A percentile compares a stretch with the other conserved stretches of the same genome.
These are phyloP conservation scores for Drosophila neoperkinsi DNA, from an alignment of 2,888 invertebrate species.

Conservation along the genomic window DNA sequence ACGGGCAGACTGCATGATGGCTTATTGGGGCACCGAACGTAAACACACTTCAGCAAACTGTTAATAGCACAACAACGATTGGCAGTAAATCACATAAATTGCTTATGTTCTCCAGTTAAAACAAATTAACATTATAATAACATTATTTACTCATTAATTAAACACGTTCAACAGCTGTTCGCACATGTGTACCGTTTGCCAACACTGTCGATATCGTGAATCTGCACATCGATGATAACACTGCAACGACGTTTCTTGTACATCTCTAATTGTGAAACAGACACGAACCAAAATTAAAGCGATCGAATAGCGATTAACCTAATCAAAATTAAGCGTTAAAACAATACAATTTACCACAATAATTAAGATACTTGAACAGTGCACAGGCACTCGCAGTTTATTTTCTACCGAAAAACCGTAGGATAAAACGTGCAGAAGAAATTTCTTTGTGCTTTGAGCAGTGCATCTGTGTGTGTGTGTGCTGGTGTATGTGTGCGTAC, in stretches of 20 bases:
- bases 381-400: slow-evolving; percentile 25
- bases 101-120: not conserved
- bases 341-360: slow-evolving; percentile 30
- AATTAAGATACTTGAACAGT: slow-evolving; percentile 18
- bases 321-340: slow-evolving; percentile 32
- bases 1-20: slow-evolving; percentile 54
- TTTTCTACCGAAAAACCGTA: slow-evolving; percentile 8
- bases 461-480: slow-evolving; percentile 46
- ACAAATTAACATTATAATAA: not conserved
- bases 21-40: not conserved
- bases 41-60: not conserved
- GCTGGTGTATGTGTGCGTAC: slow-evolving; percentile 57
- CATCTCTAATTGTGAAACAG: slow-evolving; percentile 41
- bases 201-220: slow-evolving; percentile 26
- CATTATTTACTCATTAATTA: slow-evolving; percentile 3
- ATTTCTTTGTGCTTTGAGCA: slow-evolving; percentile 41
- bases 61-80: not conserved
- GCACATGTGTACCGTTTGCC: not conserved
- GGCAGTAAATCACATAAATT: not conserved
- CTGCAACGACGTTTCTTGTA: slow-evolving; percentile 25
- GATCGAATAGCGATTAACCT: slow-evolving; percentile 49
- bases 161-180: slow-evolving; percentile 45
- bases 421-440: slow-evolving; percentile 28
- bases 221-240: slow-evolving; percentile 25
- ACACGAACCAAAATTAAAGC: slow-evolving; percentile 50